These are phyloP conservation scores for Ypsolopha sequella DNA, from an alignment of 2,888 invertebrate species.

Conservation along the genomic window DNA sequence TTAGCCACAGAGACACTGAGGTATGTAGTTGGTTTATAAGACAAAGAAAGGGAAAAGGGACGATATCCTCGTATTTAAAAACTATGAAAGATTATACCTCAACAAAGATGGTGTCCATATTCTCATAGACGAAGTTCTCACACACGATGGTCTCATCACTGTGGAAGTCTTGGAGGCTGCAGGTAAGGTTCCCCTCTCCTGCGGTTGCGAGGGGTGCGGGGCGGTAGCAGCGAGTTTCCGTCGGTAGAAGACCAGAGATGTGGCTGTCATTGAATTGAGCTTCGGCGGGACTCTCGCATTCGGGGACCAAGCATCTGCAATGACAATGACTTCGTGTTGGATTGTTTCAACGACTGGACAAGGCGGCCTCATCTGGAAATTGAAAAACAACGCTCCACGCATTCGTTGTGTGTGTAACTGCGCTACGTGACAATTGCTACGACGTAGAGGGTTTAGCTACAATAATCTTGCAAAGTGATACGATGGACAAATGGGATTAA, in stretches of 20 bases:
- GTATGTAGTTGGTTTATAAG: no score
- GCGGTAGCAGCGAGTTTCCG: slow-evolving; percentile 23
- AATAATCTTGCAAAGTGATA: no score
- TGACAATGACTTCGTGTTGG: neutral
- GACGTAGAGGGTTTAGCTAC: no score
- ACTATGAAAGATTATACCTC: slow-evolving; percentile 29
- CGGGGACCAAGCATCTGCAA: slow-evolving; percentile 65
- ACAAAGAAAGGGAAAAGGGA: neutral
- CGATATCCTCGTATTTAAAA: neutral
- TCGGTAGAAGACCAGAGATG: slow-evolving; percentile 26
- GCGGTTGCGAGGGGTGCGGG: slow-evolving; percentile 19
- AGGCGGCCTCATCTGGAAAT: no score
- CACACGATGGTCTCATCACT: slow-evolving; percentile 28
- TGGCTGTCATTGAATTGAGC: slow-evolving; percentile 21
- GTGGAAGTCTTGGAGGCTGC: slow-evolving; percentile 31
- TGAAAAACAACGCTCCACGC: neutral
- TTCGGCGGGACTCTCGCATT: slow-evolving; percentile 51
- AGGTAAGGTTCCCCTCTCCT: slow-evolving; percentile 12
- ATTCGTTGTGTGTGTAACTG: neutral
- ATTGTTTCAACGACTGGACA: neutral
- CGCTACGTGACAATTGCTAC: no score
- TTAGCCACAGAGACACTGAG: no score
- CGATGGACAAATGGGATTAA: no score
- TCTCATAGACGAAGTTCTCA: slow-evolving; percentile 36
- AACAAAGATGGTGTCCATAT: slow-evolving; percentile 39